Conservation (phyloP, 1,140 invertebrate species). For the Drosophila lowei region DNA sequence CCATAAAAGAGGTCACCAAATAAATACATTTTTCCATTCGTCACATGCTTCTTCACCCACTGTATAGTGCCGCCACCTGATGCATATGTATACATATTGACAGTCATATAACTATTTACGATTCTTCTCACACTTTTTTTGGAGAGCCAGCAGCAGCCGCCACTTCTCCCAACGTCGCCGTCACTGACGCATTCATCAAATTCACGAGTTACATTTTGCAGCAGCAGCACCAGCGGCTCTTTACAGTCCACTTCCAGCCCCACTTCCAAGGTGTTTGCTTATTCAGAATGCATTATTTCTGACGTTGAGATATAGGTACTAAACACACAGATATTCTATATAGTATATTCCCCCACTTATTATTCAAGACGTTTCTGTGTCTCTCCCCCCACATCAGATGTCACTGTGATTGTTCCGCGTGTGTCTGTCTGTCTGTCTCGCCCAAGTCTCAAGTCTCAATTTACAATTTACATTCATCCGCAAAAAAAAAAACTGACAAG, state of each 20-base stretch:
- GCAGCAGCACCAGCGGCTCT: background rate
- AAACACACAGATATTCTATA: background rate
- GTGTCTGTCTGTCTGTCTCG: conserved; percentile 4
- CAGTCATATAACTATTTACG: conserved; percentile 2
- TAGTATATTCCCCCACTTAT: conserved; percentile 32
- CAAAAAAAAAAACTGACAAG: too few species aligned
- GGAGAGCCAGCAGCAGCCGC: too few species aligned
- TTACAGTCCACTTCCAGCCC: conserved; percentile 18
- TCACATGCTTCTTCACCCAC: background rate
- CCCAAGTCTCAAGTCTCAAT: background rate
- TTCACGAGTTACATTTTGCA: conserved; percentile 20
- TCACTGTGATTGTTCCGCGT: conserved; percentile 31
- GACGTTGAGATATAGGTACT: conserved; percentile 43
- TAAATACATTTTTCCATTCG: background rate
- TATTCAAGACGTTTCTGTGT: conserved; percentile 64
- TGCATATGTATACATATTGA: too few species aligned
- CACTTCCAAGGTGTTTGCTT: conserved; percentile 42
- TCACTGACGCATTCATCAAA: conserved; percentile 9
- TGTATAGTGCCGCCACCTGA: too few species aligned
- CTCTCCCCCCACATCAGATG: conserved; percentile 20
- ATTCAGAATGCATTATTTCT: conserved; percentile 62
- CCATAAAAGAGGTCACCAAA: conserved; percentile 6
- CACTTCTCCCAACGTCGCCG: conserved; percentile 4
- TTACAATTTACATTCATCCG: too few species aligned
- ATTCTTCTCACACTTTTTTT: conserved; percentile 20